Evolutionary conservation across 2,113 vertebrate species (phyloP).

Genomic region (Myotis yumanensis): DNA sequence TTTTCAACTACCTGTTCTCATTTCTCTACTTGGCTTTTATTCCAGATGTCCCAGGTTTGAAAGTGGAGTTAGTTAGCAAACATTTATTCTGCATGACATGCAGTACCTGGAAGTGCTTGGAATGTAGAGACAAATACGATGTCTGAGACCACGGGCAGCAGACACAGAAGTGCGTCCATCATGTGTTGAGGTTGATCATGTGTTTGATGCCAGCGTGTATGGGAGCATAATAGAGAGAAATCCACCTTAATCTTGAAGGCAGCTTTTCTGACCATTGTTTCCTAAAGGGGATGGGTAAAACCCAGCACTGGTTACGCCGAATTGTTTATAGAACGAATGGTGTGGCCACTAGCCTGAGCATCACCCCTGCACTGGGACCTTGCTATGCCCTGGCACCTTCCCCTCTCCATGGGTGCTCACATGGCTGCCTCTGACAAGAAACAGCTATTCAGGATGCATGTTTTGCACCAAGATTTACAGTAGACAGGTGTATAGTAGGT

Average conservation of each 20-base stretch:
- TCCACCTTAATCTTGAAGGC: not conserved
- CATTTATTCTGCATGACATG: no score
- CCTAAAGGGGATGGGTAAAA: not conserved
- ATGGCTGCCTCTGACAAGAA: not conserved
- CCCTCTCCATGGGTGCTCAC: accelerated
- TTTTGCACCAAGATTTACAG: no score
- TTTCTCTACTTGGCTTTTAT: not conserved
- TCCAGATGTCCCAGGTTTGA: not conserved
- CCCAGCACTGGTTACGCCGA: no score
- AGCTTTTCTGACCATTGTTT: not conserved
- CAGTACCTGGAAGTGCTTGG: accelerated
- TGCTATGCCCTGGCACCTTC: not conserved
- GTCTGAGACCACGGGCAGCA: accelerated
- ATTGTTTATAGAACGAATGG: not conserved
- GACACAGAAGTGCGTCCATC: accelerated
- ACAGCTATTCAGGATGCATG: accelerated
- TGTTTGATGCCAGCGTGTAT: no score
- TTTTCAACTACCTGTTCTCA: not conserved
- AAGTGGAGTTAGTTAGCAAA: not conserved
- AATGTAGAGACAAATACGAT: accelerated
- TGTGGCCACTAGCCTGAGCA: not conserved
- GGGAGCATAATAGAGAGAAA: not conserved
- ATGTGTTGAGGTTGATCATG: no score
- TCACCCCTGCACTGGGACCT: not conserved
- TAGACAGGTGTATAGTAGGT: not conserved